Evolutionary conservation across 2,797 vertebrate species (phyloP).

Genomic region (Rhinoraja longicauda): DNA sequence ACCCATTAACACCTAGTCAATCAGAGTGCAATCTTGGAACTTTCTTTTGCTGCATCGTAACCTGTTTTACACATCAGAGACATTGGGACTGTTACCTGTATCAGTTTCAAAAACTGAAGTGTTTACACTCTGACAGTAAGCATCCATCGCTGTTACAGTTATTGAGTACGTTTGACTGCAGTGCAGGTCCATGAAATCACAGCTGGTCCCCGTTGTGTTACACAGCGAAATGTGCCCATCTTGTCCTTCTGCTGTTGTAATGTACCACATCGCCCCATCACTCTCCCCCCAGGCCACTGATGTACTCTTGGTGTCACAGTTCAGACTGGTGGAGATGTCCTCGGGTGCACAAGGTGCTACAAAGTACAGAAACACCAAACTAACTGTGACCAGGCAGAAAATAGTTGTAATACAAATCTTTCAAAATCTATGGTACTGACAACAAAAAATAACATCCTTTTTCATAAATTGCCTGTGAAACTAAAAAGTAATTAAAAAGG

Average conservation of each 20-base stretch:
- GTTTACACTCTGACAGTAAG: not conserved
- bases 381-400: not conserved
- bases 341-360: constrained; percentile 8
- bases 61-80: not conserved
- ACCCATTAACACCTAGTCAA: not conserved
- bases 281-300: constrained; percentile 53
- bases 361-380: not conserved
- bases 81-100: not conserved
- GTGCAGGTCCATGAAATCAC: not conserved
- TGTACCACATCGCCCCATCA: constrained; percentile 55
- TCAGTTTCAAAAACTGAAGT: constrained; percentile 14
- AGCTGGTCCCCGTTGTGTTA: constrained; percentile 44
- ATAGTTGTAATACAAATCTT: not conserved
- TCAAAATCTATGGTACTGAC: not conserved
- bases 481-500: no score
- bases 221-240: constrained; percentile 55
- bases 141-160: not conserved
- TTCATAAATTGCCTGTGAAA: no score
- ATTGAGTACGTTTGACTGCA: constrained; percentile 3
- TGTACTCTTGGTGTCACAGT: constrained; percentile 11
- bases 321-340: not conserved
- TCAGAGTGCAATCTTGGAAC: not conserved
- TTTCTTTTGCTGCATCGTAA: not conserved
- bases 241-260: constrained; percentile 52
- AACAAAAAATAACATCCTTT: not conserved